Base-by-base conservation (phyloP, 2,113 vertebrate genomes). In the Cairina moschata region DNA sequence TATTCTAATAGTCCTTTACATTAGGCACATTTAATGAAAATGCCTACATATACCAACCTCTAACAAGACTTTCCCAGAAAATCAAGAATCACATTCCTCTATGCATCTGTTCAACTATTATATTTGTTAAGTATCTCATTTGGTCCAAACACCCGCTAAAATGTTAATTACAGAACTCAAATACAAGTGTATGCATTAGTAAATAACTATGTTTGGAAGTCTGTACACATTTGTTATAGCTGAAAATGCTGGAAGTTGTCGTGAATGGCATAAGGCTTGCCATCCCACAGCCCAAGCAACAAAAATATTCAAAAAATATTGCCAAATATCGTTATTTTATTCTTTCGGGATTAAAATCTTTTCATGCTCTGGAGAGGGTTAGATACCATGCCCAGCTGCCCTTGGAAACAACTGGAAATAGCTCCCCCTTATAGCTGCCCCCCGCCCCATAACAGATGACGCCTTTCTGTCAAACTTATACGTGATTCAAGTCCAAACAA, bases 91-190 rank as follows among this genome's bases (percentile, higher is more conserved):
- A 52, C 71, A 78, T 80, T 38, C 54, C 85, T 83, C 34, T 44
- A 59, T 71, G 76, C 69, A 94, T 94, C 65, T 83, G 86, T 63
- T 94, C 79, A 88, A 86, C 1, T 20, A 79, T 50, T 84, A 16
- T 65, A 85, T 80, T 77, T 86, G 71, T 58, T 71, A 86, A 85
- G 86, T 56, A 91, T 50, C 59, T 93, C 71, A 87, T 93, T 81
- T 81, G 72, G 87, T 91, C 90, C 77, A 93, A 94, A 93, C 28
- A 67, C 15, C 38, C 59, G 6, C 82, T 90, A 86, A 95, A 96
- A 93, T 65, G 82, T 96, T 96, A 94, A 96, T 92, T 95, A 96
- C 68, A 92, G 77, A 92, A 95, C 94, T 93, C 92, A 92, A 46
- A 93, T n/a, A 86, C 46, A 74, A 90, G 69, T 9, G 13, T 15